A percentile compares a stretch with the other conserved stretches of the same genome.
Evolutionary conservation across 2,113 vertebrate species (phyloP).

Genomic region (Xiphophorus couchianus): DNA sequence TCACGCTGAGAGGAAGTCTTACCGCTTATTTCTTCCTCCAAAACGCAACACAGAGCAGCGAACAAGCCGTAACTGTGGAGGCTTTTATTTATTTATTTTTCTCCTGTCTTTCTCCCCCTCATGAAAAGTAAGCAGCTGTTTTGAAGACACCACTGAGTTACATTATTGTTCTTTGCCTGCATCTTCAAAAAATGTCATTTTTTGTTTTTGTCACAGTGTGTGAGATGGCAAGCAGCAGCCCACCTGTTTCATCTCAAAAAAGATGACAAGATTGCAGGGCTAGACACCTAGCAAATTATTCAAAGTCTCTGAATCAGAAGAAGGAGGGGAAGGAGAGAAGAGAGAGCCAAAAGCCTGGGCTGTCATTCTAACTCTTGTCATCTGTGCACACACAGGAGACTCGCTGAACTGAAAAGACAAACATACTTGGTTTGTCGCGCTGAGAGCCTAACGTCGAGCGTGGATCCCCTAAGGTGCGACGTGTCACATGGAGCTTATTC

Average conservation of each 20-base stretch:
- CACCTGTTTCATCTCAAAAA: constrained; percentile 33
- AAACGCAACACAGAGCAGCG: constrained; percentile 4
- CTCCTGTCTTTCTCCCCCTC: not conserved
- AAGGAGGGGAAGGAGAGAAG: constrained; percentile 9
- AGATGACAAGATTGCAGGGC: constrained; percentile 49
- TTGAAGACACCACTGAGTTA: not conserved
- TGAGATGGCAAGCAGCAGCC: constrained; percentile 16
- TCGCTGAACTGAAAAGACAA: constrained; percentile 57
- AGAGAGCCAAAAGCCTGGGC: constrained; percentile 24
- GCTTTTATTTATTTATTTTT: not conserved
- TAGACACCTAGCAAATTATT: constrained; percentile 49
- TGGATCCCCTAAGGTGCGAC: constrained; percentile 54
- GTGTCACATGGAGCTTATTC: constrained; percentile 58
- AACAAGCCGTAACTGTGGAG: not conserved
- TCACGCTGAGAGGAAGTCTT: constrained; percentile 36
- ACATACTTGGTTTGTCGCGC: constrained; percentile 57
- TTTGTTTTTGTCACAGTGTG: constrained; percentile 37
- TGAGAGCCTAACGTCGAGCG: constrained; percentile 45
- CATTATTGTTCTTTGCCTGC: constrained; percentile 23
- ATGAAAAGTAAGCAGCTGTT: constrained; percentile 12
- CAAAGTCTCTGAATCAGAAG: constrained; percentile 19
- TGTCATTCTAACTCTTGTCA: constrained; percentile 20
- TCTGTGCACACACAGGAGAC: constrained; percentile 47
- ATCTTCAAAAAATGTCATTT: constrained; percentile 35
- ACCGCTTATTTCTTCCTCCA: constrained; percentile 27